A percentile compares a stretch with the other conserved stretches of the same genome.
phyloP scores from a whole-genome alignment of 2,113 vertebrate genomes.

The Spea bombifrons region DNA sequence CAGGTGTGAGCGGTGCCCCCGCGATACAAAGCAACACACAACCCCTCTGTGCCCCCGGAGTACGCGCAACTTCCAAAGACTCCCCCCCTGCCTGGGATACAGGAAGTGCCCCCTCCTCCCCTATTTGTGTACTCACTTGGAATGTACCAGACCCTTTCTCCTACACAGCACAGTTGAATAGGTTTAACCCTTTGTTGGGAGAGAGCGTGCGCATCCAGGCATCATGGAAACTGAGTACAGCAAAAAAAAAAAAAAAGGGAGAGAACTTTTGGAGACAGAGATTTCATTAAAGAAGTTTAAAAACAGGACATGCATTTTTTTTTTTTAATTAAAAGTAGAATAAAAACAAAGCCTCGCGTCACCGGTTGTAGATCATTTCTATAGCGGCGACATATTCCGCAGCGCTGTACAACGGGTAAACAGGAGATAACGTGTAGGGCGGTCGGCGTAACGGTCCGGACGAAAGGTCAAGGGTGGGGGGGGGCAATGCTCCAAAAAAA shows the following conservation, averaged over 20 bases:
- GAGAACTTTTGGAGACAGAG: too few species aligned
- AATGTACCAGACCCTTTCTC: constrained; percentile 42
- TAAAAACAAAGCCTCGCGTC: too few species aligned
- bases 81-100: constrained; percentile 9
- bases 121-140: constrained; percentile 37
- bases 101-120: constrained; percentile 46
- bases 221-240: background rate
- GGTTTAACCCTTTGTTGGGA: constrained; percentile 28
- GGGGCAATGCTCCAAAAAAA: too few species aligned
- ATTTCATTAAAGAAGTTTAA: too few species aligned
- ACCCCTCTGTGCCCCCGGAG: background rate
- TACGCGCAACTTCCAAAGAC: background rate
- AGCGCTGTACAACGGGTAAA: too few species aligned
- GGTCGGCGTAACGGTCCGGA: too few species aligned
- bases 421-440: too few species aligned
- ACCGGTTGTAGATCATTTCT: too few species aligned
- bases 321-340: too few species aligned
- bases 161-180: constrained; percentile 27
- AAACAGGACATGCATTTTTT: too few species aligned
- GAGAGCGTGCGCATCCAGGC: background rate
- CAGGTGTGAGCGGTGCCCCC: background rate
- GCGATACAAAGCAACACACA: background rate
- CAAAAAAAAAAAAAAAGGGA: background rate
- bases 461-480: too few species aligned
- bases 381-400: too few species aligned